phyloP scores from a whole-genome alignment of 2,797 vertebrate species.

The Choloepus didactylus region DNA sequence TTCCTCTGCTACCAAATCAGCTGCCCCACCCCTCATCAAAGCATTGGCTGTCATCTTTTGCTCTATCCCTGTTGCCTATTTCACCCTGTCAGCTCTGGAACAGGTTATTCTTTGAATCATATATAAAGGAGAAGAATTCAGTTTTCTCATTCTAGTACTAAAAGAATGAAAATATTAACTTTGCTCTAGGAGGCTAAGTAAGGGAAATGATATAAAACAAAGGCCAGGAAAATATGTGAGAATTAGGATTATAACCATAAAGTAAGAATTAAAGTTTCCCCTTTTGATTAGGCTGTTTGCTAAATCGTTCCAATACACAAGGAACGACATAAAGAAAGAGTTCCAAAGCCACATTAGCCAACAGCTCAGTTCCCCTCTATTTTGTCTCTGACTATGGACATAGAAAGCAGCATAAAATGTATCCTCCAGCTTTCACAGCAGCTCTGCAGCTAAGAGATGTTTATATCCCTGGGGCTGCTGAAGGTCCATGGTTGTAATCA shows the following conservation, averaged over 20 bases:
- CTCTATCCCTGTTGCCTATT: neutral
- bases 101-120: neutral
- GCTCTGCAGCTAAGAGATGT: neutral
- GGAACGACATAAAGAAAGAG: neutral
- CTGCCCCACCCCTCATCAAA: neutral
- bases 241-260: neutral
- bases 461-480: neutral
- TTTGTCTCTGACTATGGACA: neutral
- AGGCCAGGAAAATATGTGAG: neutral
- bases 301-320: neutral
- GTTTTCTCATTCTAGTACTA: neutral
- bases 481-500: neutral
- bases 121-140: neutral
- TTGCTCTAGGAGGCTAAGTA: neutral
- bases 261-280: neutral
- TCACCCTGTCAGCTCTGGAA: neutral
- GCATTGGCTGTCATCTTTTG: neutral
- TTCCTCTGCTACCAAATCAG: neutral
- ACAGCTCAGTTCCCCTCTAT: neutral
- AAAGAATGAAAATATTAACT: conserved; percentile 27
- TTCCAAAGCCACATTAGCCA: neutral
- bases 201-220: neutral
- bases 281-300: neutral
- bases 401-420: neutral
- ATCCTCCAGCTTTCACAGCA: neutral